A percentile compares a stretch with the other conserved stretches of the same genome.
These are phyloP conservation scores for Andrena camellia DNA, from an alignment of 2,888 invertebrate species.

Conservation along the genomic window DNA sequence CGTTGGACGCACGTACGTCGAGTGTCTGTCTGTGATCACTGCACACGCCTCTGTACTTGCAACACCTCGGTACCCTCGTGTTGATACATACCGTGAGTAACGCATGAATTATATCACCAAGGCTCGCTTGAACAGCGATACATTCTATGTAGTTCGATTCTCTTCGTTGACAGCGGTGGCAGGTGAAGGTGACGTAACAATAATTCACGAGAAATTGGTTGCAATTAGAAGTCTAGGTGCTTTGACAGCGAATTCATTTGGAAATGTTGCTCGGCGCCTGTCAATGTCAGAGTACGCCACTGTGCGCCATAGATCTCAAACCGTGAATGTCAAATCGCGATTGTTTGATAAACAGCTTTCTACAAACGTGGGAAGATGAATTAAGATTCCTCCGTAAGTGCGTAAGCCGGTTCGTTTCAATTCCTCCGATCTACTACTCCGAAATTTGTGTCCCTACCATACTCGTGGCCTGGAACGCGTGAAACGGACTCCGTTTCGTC, in stretches of 20 bases:
- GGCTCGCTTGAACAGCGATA: not conserved
- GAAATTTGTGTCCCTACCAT: not conserved
- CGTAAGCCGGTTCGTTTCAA: not conserved
- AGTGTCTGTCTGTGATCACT: too few relatives aligned
- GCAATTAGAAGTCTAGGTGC: not conserved
- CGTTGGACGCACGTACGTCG: not conserved
- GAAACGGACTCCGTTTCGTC: not conserved
- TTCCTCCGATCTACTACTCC: constrained; percentile 13
- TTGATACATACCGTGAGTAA: not conserved
- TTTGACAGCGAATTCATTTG: not conserved
- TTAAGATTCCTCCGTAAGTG: not conserved
- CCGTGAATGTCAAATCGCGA: not conserved
- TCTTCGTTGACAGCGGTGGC: not conserved
- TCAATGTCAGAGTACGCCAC: not conserved
- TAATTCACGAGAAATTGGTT: not conserved
- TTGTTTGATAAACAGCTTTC: not conserved
- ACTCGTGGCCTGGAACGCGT: constrained; percentile 8
- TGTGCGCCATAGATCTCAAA: not conserved
- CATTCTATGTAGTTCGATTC: not conserved
- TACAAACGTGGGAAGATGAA: not conserved
- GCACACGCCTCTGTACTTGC: not conserved
- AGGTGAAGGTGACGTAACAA: not conserved
- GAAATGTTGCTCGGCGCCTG: not conserved
- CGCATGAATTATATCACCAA: not conserved
- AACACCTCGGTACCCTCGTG: not conserved